Base-by-base conservation (phyloP, 2,888 invertebrate species). In the Mythimna loreyi region DNA sequence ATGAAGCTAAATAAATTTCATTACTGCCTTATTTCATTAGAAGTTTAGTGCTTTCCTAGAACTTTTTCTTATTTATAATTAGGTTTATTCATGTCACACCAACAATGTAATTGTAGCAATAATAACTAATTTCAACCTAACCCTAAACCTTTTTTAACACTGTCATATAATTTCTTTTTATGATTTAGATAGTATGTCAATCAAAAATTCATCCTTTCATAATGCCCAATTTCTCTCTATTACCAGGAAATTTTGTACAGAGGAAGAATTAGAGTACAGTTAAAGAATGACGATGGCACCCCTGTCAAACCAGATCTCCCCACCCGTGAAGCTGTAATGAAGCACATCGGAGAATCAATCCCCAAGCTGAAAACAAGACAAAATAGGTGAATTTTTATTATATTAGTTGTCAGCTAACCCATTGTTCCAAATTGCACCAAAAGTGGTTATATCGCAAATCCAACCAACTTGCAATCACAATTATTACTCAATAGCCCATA, bases 251-350 rank as follows among this genome's bases (percentile, higher is more conserved):
- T 97, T 72, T 93, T 97, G 56, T 97, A 97, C 86, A 96, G 98
- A 81, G 99, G 99, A 1, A 97, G 99, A 70, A 98, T 99, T 77
- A 96, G 99, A 65, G 98, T 99, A 0, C 99, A 99, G 89, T 93
- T 99, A 72, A 98, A 97, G 90, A 98, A 98, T 91, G 98, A 99
- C 89, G 98, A 99, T 92, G 99, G 98, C 0, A 95, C 97, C 25
- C 97, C 97, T 0, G 94, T 97, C 36, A 97, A 97, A 89, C 91
- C 97, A 0, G 97, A 97, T 49, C 98, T 97, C 86, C 96, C 97
- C 1, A 97, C 97, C 0, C 97, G 99, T 79, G 98, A 98, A 81
- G 97, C 98, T 55, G 89, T 99, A 3, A 96, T 99, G 96, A 89
- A 96, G 65, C 97, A 98, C 91, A 93, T 99, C 73, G 98, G 98